phyloP scores from a whole-genome alignment of 2,888 invertebrate genomes.

The Spatulosminthurus flaviceps region DNA sequence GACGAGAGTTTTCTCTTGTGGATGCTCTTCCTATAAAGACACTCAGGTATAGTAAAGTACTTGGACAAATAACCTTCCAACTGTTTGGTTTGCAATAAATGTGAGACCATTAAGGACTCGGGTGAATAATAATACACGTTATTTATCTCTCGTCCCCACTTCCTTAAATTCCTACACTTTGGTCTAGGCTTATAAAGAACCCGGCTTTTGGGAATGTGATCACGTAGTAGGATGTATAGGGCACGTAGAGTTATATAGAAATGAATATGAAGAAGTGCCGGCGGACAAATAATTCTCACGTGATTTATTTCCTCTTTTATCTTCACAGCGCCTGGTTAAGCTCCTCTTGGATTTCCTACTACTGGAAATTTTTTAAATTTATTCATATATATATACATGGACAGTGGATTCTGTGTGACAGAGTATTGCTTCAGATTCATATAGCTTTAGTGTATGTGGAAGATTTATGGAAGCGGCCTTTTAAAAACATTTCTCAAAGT shows the following conservation, averaged over 20 bases:
- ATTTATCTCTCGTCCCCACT: neutral
- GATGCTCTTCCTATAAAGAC: no score
- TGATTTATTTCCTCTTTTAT: neutral
- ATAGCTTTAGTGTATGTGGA: no score
- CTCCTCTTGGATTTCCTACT: neutral
- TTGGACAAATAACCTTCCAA: neutral
- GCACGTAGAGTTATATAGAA: no score
- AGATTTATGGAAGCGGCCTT: conserved; percentile 23
- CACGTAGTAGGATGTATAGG: neutral
- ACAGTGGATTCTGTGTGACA: no score
- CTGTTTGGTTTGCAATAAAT: conserved; percentile 18
- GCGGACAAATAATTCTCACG: conserved; percentile 4
- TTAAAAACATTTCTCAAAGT: no score
- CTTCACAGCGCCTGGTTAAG: neutral
- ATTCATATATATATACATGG: no score
- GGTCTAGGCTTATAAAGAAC: neutral
- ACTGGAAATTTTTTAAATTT: no score
- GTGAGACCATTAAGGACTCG: conserved; percentile 27
- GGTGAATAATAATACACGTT: conserved; percentile 29
- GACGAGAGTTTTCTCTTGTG: no score
- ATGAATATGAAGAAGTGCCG: neutral
- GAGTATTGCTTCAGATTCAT: no score
- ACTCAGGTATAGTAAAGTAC: no score
- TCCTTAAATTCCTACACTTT: neutral
- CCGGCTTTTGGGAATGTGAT: conserved; percentile 2